phyloP scores from a whole-genome alignment of 1,140 invertebrate species.

The Marisa cornuarietis region DNA sequence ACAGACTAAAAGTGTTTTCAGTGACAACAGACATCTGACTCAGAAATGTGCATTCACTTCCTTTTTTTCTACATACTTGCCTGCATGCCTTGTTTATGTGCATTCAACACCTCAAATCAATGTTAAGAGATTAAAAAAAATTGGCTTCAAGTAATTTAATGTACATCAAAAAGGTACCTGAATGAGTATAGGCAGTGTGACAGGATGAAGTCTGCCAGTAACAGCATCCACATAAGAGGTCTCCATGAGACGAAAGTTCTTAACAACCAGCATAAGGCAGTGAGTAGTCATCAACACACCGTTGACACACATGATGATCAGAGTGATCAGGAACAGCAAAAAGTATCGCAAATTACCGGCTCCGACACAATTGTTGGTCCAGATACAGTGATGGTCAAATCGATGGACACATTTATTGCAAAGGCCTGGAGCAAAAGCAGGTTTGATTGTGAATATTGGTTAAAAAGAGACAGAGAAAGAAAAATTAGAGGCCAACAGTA shows the following conservation, averaged over 20 bases:
- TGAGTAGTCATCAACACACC: conserved; percentile 44
- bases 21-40: too few species aligned
- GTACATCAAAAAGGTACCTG: conserved; percentile 43
- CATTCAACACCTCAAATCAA: too few species aligned
- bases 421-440: conserved; percentile 48
- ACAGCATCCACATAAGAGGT: conserved; percentile 43
- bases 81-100: too few species aligned
- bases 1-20: too few species aligned
- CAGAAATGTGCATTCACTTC: too few species aligned
- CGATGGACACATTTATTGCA: conserved; percentile 63
- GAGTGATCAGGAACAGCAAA: conserved; percentile 56
- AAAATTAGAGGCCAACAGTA: neutral
- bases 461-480: neutral
- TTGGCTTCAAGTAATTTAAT: neutral
- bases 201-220: conserved; percentile 44
- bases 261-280: conserved; percentile 42
- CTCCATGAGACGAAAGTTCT: conserved; percentile 45
- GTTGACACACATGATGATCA: conserved; percentile 53
- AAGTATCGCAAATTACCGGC: conserved; percentile 61
- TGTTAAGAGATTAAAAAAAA: too few species aligned
- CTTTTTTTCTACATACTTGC: too few species aligned
- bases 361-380: conserved; percentile 65
- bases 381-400: conserved; percentile 67
- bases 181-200: conserved; percentile 50
- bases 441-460: neutral